Evolutionary conservation across 2,113 vertebrate genomes (phyloP).

Genomic region (Xyrauchen texanus): DNA sequence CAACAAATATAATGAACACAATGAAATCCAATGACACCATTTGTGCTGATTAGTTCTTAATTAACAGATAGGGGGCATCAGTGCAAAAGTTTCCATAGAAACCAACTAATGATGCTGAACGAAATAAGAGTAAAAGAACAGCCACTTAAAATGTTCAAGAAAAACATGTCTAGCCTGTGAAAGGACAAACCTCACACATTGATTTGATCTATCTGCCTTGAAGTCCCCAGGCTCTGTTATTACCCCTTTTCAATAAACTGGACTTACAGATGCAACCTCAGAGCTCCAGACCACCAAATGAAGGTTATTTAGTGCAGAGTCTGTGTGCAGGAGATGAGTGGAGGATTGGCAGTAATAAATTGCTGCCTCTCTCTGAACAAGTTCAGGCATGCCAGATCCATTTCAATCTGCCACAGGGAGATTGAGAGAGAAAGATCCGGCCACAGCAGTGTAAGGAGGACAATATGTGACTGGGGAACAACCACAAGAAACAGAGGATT

Average conservation of each 20-base stretch:
- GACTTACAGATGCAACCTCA: slow-evolving; percentile 14
- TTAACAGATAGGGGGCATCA: neutral
- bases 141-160: slow-evolving; percentile 33
- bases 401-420: slow-evolving; percentile 2
- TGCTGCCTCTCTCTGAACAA: slow-evolving; percentile 5
- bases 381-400: neutral
- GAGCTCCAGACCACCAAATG: neutral
- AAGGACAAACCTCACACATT: slow-evolving; percentile 21
- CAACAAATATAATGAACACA: slow-evolving; percentile 35
- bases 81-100: slow-evolving; percentile 23
- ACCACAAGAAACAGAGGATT: neutral
- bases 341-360: neutral
- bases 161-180: neutral
- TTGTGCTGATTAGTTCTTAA: slow-evolving; percentile 26
- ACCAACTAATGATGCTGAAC: slow-evolving; percentile 1
- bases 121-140: neutral
- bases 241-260: slow-evolving; percentile 12
- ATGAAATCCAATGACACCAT: slow-evolving; percentile 5
- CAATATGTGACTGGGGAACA: slow-evolving; percentile 16
- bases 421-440: slow-evolving; percentile 7
- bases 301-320: neutral
- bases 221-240: neutral
- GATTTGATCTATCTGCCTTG: slow-evolving; percentile 13
- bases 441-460: slow-evolving; percentile 5
- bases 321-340: neutral